Percentiles rank a stretch among this genome's conserved stretches.
Evolutionary conservation across 2,888 invertebrate species (phyloP).

Genomic region (Aricia artaxerxes): DNA sequence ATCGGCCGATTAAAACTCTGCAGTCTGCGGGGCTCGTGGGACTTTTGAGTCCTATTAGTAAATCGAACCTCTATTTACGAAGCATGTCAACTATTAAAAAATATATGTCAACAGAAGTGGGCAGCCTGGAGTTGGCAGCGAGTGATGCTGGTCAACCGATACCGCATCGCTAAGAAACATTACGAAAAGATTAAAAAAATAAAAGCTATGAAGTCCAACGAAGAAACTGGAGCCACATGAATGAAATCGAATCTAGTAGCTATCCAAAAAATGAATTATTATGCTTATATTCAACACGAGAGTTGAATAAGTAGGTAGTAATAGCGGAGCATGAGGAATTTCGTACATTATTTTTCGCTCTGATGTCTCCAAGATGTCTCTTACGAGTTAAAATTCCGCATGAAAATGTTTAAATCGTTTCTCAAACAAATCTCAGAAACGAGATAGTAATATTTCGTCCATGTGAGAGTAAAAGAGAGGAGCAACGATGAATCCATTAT

Average conservation of each 20-base stretch:
- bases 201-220: conserved; percentile 41
- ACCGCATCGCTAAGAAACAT: conserved; percentile 57
- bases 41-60: no score
- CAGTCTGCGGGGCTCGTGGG: no score
- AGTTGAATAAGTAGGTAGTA: background rate
- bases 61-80: background rate
- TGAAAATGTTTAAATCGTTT: no score
- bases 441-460: no score
- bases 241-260: background rate
- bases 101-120: conserved; percentile 55
- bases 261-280: background rate
- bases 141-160: conserved; percentile 53
- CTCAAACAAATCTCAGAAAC: no score
- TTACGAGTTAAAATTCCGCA: no score
- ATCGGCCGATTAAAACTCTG: no score
- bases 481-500: no score
- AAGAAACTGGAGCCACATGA: conserved; percentile 31
- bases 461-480: no score
- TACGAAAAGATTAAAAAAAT: conserved; percentile 53
- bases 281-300: background rate
- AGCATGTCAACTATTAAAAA: conserved; percentile 39
- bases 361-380: background rate
- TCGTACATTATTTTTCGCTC: background rate
- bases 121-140: conserved; percentile 64
- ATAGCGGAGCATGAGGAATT: background rate